A percentile compares a stretch with the other conserved stretches of the same genome.
These are phyloP conservation scores for Rhynchophorus ferrugineus DNA, from an alignment of 1,140 invertebrate genomes.

Conservation along the genomic window DNA sequence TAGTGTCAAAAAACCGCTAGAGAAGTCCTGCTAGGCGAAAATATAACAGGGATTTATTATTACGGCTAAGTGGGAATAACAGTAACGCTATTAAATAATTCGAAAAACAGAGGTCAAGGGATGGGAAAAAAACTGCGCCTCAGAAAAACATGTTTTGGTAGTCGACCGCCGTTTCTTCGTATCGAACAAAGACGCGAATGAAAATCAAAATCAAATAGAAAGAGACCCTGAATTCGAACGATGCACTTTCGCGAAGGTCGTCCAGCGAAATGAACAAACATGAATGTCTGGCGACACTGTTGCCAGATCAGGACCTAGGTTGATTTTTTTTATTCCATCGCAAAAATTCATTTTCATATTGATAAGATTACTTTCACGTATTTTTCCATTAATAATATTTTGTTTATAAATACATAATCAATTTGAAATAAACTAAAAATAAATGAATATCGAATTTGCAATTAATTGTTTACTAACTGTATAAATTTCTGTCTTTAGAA, in stretches of 20 bases:
- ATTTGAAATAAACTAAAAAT: too few relatives aligned
- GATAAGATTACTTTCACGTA: not conserved
- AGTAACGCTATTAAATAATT: slow-evolving; percentile 2
- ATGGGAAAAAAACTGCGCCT: slow-evolving; percentile 2
- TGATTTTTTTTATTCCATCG: not conserved
- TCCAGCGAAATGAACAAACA: slow-evolving; percentile 34
- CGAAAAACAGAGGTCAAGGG: slow-evolving; percentile 2
- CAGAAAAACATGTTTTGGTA: slow-evolving; percentile 21
- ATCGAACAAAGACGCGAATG: slow-evolving; percentile 31
- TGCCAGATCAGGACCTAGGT: slow-evolving; percentile 14
- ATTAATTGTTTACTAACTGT: too few relatives aligned
- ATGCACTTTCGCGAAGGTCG: slow-evolving; percentile 39
- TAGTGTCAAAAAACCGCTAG: not conserved
- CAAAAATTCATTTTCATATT: not conserved
- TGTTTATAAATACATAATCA: too few relatives aligned
- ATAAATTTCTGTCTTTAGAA: too few relatives aligned
- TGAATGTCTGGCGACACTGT: slow-evolving; percentile 30
- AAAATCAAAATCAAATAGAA: slow-evolving; percentile 34
- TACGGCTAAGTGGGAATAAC: not conserved
- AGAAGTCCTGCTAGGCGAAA: not conserved
- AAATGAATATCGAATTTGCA: too few relatives aligned
- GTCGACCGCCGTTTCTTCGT: slow-evolving; percentile 6
- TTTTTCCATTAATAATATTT: too few relatives aligned
- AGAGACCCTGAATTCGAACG: slow-evolving; percentile 38
- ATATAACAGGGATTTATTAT: not conserved